Percentiles rank a stretch among this genome's conserved stretches.
These are phyloP conservation scores for Stylophora pistillata DNA, from an alignment of 64 coral and sea anemone species.

Conservation along the genomic window DNA sequence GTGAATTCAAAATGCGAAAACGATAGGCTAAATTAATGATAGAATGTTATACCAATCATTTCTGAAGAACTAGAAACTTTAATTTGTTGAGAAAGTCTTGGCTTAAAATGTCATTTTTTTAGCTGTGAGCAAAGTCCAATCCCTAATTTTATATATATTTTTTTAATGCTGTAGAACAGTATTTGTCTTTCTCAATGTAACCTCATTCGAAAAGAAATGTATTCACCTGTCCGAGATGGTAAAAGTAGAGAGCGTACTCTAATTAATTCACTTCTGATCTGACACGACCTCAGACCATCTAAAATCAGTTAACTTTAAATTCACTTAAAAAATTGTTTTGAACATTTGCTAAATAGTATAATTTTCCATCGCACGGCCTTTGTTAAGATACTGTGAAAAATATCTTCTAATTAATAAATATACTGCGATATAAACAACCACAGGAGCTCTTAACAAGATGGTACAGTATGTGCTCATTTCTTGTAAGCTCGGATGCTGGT, in stretches of 20 bases:
- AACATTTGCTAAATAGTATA: not conserved
- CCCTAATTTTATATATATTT: conserved; percentile 7
- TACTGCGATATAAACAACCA: no score
- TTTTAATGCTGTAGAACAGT: not conserved
- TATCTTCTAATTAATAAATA: no score
- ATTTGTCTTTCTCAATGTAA: not conserved
- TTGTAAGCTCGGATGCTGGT: no score
- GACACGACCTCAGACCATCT: not conserved
- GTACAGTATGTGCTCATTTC: no score
- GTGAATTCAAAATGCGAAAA: no score
- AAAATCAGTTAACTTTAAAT: not conserved
- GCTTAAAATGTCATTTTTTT: no score
- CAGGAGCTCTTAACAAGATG: no score
- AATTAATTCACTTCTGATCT: not conserved
- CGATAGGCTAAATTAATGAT: no score
- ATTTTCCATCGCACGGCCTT: not conserved
- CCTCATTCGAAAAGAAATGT: not conserved
- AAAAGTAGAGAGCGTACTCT: not conserved
- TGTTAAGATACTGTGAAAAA: no score
- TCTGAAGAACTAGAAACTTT: no score
- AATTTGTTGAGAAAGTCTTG: no score
- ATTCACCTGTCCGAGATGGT: not conserved
- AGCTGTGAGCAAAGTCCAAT: not conserved
- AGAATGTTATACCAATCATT: no score
- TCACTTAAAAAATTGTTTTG: not conserved